phyloP scores from a whole-genome alignment of 2,113 vertebrate species.

The Syngnathoides biaculeatus region DNA sequence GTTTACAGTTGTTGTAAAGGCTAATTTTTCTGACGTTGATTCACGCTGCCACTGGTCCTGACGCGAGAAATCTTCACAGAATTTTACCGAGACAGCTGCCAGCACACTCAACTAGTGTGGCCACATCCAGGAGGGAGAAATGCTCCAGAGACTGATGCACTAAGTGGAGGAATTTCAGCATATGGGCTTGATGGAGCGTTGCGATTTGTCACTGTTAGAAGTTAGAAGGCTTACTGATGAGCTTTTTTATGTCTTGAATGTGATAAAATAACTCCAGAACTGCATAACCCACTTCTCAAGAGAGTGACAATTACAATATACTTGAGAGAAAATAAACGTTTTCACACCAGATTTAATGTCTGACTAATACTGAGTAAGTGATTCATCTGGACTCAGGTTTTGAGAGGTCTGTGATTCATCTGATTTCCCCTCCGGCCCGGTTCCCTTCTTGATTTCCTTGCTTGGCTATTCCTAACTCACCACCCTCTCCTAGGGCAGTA shows the following conservation, averaged over 20 bases:
- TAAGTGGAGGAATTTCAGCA: neutral
- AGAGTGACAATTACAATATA: neutral
- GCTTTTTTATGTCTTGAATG: neutral
- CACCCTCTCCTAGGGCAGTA: slow-evolving; percentile 27
- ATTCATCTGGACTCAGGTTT: neutral
- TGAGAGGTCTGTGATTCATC: slow-evolving; percentile 6
- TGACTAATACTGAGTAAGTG: neutral
- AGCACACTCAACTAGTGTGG: neutral
- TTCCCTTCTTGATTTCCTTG: slow-evolving; percentile 26
- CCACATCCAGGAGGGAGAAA: neutral
- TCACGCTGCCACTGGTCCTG: neutral
- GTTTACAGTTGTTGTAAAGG: neutral
- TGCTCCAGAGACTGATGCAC: neutral
- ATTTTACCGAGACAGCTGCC: neutral
- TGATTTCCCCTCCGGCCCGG: slow-evolving; percentile 22
- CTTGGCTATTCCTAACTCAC: neutral
- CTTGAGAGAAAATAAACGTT: neutral
- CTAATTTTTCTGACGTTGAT: neutral
- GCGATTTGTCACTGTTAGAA: neutral
- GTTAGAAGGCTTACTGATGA: neutral
- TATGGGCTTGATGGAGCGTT: neutral
- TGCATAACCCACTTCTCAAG: neutral
- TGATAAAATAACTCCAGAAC: neutral
- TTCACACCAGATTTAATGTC: neutral
- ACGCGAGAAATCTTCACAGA: neutral